phyloP scores from a whole-genome alignment of 2,797 vertebrate genomes.

The Macroramphosus scolopax region DNA sequence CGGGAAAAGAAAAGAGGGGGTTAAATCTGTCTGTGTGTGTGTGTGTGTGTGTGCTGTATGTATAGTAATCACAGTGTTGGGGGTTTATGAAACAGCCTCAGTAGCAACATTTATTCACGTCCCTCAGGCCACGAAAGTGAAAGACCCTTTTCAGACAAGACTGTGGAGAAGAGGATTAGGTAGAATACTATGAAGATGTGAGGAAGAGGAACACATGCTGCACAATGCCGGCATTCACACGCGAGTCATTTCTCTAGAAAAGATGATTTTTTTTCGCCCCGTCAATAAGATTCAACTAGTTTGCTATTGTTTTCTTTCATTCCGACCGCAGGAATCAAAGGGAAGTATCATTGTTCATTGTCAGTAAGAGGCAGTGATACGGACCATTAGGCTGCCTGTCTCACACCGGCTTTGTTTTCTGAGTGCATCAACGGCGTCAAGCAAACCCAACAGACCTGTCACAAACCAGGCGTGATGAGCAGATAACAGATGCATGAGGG shows the following conservation, averaged over 20 bases:
- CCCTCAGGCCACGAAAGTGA: conserved; percentile 63
- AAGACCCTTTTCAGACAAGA: conserved; percentile 63
- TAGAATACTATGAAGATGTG: conserved; percentile 52
- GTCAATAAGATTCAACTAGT: conserved; percentile 32
- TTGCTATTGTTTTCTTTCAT: conserved; percentile 43
- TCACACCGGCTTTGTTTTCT: too few relatives aligned
- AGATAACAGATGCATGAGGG: too few relatives aligned
- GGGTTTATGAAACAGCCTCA: conserved; percentile 69
- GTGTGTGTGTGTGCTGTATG: conserved; percentile 14
- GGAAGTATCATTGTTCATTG: conserved; percentile 13
- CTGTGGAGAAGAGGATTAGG: conserved; percentile 65
- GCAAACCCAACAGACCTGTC: too few relatives aligned
- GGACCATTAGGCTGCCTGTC: too few relatives aligned
- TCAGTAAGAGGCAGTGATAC: conserved; percentile 9
- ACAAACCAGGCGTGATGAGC: too few relatives aligned
- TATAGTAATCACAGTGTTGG: conserved; percentile 61
- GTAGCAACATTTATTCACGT: conserved; percentile 71
- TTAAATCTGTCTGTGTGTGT: conserved; percentile 36
- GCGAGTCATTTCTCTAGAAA: conserved; percentile 14
- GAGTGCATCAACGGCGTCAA: too few relatives aligned
- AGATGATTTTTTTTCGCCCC: conserved; percentile 39
- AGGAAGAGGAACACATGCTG: conserved; percentile 38
- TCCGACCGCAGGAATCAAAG: conserved; percentile 15
- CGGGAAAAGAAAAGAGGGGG: conserved; percentile 44
- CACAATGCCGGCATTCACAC: conserved; percentile 50